Evolutionary conservation across 2,888 invertebrate genomes (phyloP).

Genomic region (Baronia brevicornis): DNA sequence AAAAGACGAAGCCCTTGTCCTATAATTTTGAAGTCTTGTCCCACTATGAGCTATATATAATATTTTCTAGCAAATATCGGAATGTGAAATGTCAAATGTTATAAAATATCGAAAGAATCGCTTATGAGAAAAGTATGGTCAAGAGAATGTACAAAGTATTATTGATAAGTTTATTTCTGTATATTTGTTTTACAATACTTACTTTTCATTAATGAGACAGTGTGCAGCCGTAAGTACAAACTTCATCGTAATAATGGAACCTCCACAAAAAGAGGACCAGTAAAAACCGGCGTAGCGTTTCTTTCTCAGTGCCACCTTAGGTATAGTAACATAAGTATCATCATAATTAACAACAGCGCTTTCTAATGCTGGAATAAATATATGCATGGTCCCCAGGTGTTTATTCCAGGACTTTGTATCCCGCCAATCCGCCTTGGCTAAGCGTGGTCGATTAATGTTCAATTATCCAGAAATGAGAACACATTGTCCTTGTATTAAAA

Average conservation of each 20-base stretch:
- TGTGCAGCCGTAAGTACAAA: slow-evolving; percentile 29
- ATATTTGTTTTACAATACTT: too few relatives aligned
- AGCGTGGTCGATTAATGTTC: too few relatives aligned
- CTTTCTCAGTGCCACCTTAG: slow-evolving; percentile 22
- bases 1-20: too few relatives aligned
- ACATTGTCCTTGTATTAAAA: too few relatives aligned
- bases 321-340: slow-evolving; percentile 5
- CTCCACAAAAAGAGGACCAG: slow-evolving; percentile 31
- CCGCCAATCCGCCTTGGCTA: too few relatives aligned
- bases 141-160: background rate
- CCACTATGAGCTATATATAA: too few relatives aligned
- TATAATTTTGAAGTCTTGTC: too few relatives aligned
- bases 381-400: background rate
- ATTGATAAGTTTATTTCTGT: too few relatives aligned
- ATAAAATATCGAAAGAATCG: background rate
- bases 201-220: slow-evolving; percentile 22
- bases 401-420: too few relatives aligned
- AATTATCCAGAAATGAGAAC: too few relatives aligned
- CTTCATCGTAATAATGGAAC: slow-evolving; percentile 25
- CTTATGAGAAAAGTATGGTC: background rate
- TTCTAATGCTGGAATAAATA: background rate
- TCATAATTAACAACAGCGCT: background rate
- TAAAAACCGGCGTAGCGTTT: slow-evolving; percentile 14
- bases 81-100: too few relatives aligned
- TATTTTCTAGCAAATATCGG: too few relatives aligned